phyloP scores from a whole-genome alignment of 1,140 invertebrate species.

The Eupeodes corollae region DNA sequence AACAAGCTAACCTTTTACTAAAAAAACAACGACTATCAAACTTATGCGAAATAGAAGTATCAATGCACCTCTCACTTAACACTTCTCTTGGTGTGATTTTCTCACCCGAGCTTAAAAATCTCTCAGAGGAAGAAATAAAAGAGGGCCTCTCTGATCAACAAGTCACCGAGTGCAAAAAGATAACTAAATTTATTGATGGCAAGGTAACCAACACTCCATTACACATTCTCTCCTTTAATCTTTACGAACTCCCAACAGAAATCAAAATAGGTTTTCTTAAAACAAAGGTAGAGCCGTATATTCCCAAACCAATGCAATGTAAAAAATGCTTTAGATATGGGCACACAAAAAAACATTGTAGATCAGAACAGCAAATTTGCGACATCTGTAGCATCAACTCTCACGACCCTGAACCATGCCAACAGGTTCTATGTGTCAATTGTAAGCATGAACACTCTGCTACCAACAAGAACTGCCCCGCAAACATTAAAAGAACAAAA shows the following conservation, averaged over 20 bases:
- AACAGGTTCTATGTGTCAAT: conserved; percentile 1
- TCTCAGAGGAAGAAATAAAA: neutral
- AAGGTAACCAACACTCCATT: conserved; percentile 1
- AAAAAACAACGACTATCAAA: neutral
- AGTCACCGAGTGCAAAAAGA: conserved; percentile 2
- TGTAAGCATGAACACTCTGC: conserved; percentile 1
- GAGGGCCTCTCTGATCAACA: neutral
- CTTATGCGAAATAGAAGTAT: neutral
- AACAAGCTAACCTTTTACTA: neutral
- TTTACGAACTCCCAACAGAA: neutral
- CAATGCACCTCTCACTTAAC: neutral
- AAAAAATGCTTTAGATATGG: neutral
- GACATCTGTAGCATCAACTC: no score
- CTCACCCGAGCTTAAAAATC: neutral
- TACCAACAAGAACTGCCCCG: neutral
- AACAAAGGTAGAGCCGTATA: neutral
- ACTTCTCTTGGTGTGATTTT: neutral
- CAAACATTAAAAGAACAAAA: neutral
- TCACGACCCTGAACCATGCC: neutral
- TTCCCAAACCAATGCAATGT: neutral
- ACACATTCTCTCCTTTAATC: conserved; percentile 2
- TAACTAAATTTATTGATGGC: neutral
- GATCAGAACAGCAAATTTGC: neutral
- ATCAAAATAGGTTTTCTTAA: conserved; percentile 1
- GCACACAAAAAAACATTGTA: conserved; percentile 1